Evolutionary conservation across 2,888 invertebrate genomes (phyloP), one percentile per base, ranked within the genome.

Genomic region (Nymphalis c-album): DNA sequence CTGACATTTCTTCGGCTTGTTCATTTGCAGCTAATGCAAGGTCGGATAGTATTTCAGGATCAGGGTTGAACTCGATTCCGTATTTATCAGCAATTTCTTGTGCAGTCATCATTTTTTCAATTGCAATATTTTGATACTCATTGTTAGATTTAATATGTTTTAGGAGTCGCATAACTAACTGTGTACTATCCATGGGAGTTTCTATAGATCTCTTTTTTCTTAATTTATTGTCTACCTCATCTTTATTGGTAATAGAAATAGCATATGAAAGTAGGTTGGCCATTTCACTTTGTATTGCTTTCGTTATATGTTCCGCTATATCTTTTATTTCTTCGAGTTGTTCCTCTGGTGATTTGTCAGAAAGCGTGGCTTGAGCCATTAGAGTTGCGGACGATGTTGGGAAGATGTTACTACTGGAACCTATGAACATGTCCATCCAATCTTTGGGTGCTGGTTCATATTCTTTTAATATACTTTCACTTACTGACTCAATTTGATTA

Each of bases 91-190:
- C 91, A 2, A 91, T 91, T 77, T 92, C 88, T 78, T 91, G 90
- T 57, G 91, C 91, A 2, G 85, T 80, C 91, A 92, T 91, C 90
- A 92, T 89, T 75, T 92, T 91, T 17, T 91, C 92, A 18, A 92
- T 91, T 2, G 91, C 91, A n/a, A 90, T 85, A 68, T 91, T 91
- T 65, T 92, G 92, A 68, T 85, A 86, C 74, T 92, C 91, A 61
- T 91, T 92, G 69, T 85, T 90, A 0, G 82, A 81, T 72, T 91
- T 91, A 1, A 92, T 91, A 68, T 92, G 91, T 65, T 86, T 87
- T 1, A 92, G 75, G 26, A 92, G 71, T 74, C 87, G 82, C 79
- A 85, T 86, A 0, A 92, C 83, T 16, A 90, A 66, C 45, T 87
- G 78, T 2, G 88, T 82, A 74, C 88, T 89, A 45, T 87, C 91